Evolutionary conservation across 2,888 invertebrate genomes (phyloP), one percentile per base, ranked within the genome.

Genomic region (Tenthredo distinguenda): DNA sequence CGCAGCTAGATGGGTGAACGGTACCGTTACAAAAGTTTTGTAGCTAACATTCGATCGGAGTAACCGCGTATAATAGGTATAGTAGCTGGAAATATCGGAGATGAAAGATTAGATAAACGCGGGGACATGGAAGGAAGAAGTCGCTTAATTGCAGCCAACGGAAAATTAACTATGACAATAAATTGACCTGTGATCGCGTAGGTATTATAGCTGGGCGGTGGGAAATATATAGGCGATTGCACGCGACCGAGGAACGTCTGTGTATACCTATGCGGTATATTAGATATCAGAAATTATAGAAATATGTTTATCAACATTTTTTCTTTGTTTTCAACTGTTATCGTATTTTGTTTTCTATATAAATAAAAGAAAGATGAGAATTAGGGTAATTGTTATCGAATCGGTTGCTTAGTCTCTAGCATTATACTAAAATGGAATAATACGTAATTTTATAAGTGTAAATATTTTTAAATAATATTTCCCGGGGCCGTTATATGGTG

Each of bases 81-180:
- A 34, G 7, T 79, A 62, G 21, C 18, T 40, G 15, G 26, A 15
- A 37, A 26, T 81, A 81, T 81, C 81, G 81, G 65, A 58, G 81
- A 81, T 65, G 40, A 65, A 37, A 81, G 81, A 81, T 81, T 81
- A 81, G 81, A 81, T 71, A 71, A 68, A 83, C 43, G 15, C 47
- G 12, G 0, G 12, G 68, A 71, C n/a, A 83, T 71, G 83, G 83
- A 83, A 47, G 83, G 83, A 83, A 47, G 83, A 71, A 83, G 83
- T 68, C 68, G 68, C 68, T 83, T 83, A 83, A 83, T 83, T 83
- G 68, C 68, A 83, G 47, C 65, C 43, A 47, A 82, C 47, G 68
- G 83, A 68, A 31, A 83, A 83, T 68, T 43, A 65, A 65, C 83
- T 83, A 83, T 65, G 62, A 68, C 68, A 83, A 83, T 68, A 83